Base-by-base conservation (phyloP, 2,888 invertebrate genomes). In the Drosophila mercatorum region DNA sequence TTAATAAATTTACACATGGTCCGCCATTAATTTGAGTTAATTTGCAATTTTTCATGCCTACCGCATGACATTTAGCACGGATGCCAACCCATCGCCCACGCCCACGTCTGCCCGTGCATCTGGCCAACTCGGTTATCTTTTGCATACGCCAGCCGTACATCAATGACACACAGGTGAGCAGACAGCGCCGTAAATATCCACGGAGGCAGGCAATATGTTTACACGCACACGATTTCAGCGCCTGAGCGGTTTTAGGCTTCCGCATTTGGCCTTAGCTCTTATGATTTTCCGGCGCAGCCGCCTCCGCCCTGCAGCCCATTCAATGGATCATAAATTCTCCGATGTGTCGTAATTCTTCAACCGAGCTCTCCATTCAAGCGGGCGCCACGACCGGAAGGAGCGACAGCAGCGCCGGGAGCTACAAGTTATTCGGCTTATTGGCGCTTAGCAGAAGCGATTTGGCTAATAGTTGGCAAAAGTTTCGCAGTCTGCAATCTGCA, bases 21-120 rank as follows among this genome's bases (percentile, higher is more conserved):
- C 72, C 38, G 75, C 89, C 89, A 85, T 85, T 88, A 85, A 87
- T 85, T 85, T 83, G 44, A 86, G 87, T 85, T 85, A 88, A 88
- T 85, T 89, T 88, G 77, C 89, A 74, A 88, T 85, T 85, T 87
- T 76, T 85, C 85, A 85, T 85, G 89, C 66, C 87, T 75, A 68
- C 60, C 75, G 41, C 68, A 76, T 62, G 77, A 87, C 88, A 81
- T 73, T 86, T 46, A 49, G 61, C 71, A 56, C 36, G 36, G 44
- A n/a, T 28, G 2, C 22, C 22, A 22, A 22, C 2, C 22, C 34
- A 6, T 36, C 36, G 22, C 36, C 57, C 22, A 5, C 43, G 22
- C 36, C 57, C 14, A 10, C 43, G 22, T 5, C n/a, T 3, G 28
- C 2, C 28, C 17, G 26, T 55, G 55, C 56, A 57, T 57, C 38